These are phyloP conservation scores for Athetis lepigone DNA, from an alignment of 2,888 invertebrate genomes.

Conservation along the genomic window DNA sequence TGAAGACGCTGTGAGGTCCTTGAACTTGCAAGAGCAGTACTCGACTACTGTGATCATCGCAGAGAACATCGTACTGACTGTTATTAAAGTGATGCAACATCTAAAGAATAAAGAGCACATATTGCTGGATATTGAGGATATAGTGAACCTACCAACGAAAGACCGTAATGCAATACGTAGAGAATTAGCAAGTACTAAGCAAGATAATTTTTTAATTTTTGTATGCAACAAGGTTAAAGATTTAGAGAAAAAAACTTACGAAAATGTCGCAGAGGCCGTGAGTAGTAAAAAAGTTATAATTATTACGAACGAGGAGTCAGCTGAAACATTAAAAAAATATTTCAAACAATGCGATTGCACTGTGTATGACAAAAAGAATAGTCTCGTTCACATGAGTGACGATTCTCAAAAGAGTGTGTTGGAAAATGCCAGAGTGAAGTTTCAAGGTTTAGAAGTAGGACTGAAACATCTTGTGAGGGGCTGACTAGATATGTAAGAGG, in stretches of 20 bases:
- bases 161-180: not conserved
- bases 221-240: not conserved
- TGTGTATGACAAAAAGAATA: slow-evolving; percentile 8
- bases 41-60: slow-evolving; percentile 15
- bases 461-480: too few species aligned
- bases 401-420: slow-evolving; percentile 26
- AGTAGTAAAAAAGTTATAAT: slow-evolving; percentile 14
- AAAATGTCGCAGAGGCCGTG: slow-evolving; percentile 12
- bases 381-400: slow-evolving; percentile 26
- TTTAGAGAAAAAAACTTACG: slow-evolving; percentile 2
- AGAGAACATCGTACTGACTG: slow-evolving; percentile 15
- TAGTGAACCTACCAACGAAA: not conserved
- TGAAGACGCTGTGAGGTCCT: slow-evolving; percentile 6
- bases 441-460: slow-evolving; percentile 26
- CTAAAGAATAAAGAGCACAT: slow-evolving; percentile 4
- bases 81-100: slow-evolving; percentile 28
- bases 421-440: slow-evolving; percentile 19
- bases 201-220: slow-evolving; percentile 8
- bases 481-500: too few species aligned
- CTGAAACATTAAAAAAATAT: slow-evolving; percentile 2
- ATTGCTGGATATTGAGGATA: slow-evolving; percentile 20
- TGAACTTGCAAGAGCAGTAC: slow-evolving; percentile 6
- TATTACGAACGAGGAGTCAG: slow-evolving; percentile 12
- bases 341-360: not conserved
- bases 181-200: slow-evolving; percentile 6